Evolutionary conservation across 2,888 invertebrate genomes (phyloP), one percentile per base, ranked within the genome.

Genomic region (Mactromeris polynyma): DNA sequence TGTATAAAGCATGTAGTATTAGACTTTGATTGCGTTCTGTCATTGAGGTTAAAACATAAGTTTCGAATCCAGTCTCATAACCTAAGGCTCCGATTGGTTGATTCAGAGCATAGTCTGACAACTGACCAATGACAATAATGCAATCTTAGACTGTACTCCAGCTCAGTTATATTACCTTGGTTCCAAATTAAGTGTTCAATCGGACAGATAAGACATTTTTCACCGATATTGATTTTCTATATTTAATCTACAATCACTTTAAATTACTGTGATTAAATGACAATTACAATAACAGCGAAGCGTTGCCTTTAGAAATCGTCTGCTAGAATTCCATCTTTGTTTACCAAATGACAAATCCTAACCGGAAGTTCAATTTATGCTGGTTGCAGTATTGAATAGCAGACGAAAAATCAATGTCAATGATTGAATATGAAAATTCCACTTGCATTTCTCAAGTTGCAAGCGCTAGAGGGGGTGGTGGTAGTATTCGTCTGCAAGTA

Each of bases 391-490:
- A 73, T 33, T 73, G 36, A 33, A 33, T 73, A 73, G 73, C 73
- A 73, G 73, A 73, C 73, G 73, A 73, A 73, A 73, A 73, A 73
- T 73, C 73, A 73, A 73, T 73, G 73, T 19, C 73, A 73, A 73
- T 73, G 31, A 73, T 73, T 73, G 73, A 73, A 73, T 73, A 73
- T 73, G 73, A 73, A 73, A 73, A 33, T 73, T 73, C 21, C 73
- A 73, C 73, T 73, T 73, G 73, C 73, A 33, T 73, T 73, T 73
- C 73, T 73, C 73, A 73, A 73, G 73, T 73, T 73, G 73, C 73
- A 73, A 26, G 73, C 73, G 31, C 73, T 73, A 73, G 73, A 73
- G 73, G 73, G 73, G 73, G 73, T 33, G 73, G 33, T 9, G 73
- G 73, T 33, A 36, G 9, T 73, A 19, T 14, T 73, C 73, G 73